Base-by-base conservation (phyloP, 1,140 invertebrate species). In the Drosophila nasuta region DNA sequence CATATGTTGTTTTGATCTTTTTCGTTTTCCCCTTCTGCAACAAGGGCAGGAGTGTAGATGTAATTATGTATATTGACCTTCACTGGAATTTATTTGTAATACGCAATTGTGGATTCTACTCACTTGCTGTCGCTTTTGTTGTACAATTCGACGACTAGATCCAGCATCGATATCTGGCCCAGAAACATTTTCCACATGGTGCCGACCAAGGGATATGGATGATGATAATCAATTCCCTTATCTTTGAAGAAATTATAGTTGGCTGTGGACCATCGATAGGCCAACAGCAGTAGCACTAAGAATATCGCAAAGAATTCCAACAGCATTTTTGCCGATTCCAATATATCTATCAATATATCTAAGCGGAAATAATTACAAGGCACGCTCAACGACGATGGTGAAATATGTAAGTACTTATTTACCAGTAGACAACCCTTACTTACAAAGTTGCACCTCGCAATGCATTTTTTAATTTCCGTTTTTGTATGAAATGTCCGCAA, bases 191-290 rank as follows among this genome's bases (percentile, higher is more conserved):
- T 33, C 1, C 43, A 45, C 65, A 82, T 71, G 33, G 71, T 91
- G 5, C 92, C 92, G 2, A 92, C 65, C 20, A 91, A 71, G 0
- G 83, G 60, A 3, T 5, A 20, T 0, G 92, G 91, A 17, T 92
- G 88, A 0, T 54, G 52, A 60, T 63, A 75, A 1, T 79, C 74
- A 10, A 93, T 46, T 5, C 77, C 77, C 0, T 69, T 75, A 5
- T 92, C 74, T 58, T 78, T 63, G 58, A 92, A 93, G 64, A 83
- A 92, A 28, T 79, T 74, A 72, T 87, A 75, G 25, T 82, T 90
- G 13, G 66, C 58, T 15, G 70, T 72, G 1, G 80, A 62, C 88
- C 89, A 93, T 51, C 78, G 77, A 62, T 93, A 92, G 38, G 70
- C 68, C 57, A 92, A 46, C 54, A 66, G 70, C 13, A 73, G 11